Evolutionary conservation across 2,797 vertebrate genomes (phyloP).

Genomic region (Chrysocyon brachyurus): DNA sequence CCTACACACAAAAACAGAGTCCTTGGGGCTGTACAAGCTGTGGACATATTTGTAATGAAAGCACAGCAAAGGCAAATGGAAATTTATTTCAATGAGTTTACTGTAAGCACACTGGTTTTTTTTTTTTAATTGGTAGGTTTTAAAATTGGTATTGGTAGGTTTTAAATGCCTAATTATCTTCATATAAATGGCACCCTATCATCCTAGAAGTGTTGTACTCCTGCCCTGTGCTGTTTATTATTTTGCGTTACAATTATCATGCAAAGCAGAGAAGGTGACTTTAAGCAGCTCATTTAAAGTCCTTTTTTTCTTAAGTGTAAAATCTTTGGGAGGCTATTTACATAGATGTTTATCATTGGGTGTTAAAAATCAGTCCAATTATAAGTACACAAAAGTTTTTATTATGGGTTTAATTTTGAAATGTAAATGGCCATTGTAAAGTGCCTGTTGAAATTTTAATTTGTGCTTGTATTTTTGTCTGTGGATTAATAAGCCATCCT

Average conservation of each 20-base stretch:
- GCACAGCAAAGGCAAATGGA: conserved; percentile 71
- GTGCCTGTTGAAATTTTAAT: conserved; percentile 85
- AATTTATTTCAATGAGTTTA: conserved; percentile 86
- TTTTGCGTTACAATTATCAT: conserved; percentile 87
- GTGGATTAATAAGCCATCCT: conserved; percentile 83
- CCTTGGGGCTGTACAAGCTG: conserved; percentile 78
- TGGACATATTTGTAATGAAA: conserved; percentile 64
- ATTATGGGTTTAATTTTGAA: conserved; percentile 86
- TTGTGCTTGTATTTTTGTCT: conserved; percentile 83
- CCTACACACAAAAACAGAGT: conserved; percentile 55
- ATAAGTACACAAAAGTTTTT: conserved; percentile 88
- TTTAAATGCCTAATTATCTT: conserved; percentile 88
- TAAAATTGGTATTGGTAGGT: conserved; percentile 84
- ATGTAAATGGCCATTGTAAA: conserved; percentile 85
- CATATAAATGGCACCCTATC: conserved; percentile 84
- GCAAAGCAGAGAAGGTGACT: conserved; percentile 88
- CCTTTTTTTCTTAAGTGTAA: conserved; percentile 79
- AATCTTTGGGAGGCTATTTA: conserved; percentile 87
- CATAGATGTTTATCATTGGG: conserved; percentile 86
- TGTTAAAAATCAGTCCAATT: conserved; percentile 87
- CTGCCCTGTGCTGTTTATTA: conserved; percentile 85
- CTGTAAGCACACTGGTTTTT: conserved; percentile 49
- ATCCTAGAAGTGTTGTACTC: conserved; percentile 81
- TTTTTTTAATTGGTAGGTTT: conserved; percentile 85
- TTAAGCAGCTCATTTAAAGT: conserved; percentile 87